A percentile compares a stretch with the other conserved stretches of the same genome.
These are phyloP conservation scores for Gobionotothen gibberifrons DNA, from an alignment of 2,797 vertebrate species.

Conservation along the genomic window DNA sequence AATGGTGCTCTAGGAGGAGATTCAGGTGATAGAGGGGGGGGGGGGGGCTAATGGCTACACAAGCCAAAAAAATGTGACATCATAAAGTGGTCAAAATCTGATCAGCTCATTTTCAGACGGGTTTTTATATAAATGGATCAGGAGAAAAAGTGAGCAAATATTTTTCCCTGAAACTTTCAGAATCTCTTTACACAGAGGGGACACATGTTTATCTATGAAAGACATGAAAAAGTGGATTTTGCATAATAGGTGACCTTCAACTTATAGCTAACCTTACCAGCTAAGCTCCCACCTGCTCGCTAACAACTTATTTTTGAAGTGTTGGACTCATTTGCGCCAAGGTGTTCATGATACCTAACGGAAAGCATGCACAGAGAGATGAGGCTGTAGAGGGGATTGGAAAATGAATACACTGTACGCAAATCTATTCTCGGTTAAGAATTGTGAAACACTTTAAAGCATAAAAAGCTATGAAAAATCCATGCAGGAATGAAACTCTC, in stretches of 20 bases:
- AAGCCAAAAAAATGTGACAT: too few species aligned
- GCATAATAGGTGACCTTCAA: background rate
- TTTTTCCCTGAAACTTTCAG: too few species aligned
- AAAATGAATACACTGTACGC: background rate
- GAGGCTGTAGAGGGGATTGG: background rate
- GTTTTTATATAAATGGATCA: too few species aligned
- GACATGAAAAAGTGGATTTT: too few species aligned
- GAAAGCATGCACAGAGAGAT: background rate
- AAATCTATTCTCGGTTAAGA: background rate
- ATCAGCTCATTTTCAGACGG: too few species aligned
- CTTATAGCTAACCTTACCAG: background rate
- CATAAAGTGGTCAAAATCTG: too few species aligned
- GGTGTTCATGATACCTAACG: background rate
- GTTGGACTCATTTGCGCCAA: background rate
- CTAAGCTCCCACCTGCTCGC: background rate
- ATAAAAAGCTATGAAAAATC: conserved; percentile 19
- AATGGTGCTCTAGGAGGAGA: too few species aligned
- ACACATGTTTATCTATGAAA: too few species aligned
- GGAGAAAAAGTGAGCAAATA: too few species aligned
- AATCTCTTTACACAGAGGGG: too few species aligned
- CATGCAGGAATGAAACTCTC: conserved; percentile 3
- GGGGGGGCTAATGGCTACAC: too few species aligned
- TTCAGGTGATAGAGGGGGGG: too few species aligned
- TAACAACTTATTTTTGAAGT: background rate
- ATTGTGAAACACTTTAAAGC: conserved; percentile 3